Evolutionary conservation across 1,140 invertebrate species (phyloP).

Genomic region (Zaprionus ornatus): DNA sequence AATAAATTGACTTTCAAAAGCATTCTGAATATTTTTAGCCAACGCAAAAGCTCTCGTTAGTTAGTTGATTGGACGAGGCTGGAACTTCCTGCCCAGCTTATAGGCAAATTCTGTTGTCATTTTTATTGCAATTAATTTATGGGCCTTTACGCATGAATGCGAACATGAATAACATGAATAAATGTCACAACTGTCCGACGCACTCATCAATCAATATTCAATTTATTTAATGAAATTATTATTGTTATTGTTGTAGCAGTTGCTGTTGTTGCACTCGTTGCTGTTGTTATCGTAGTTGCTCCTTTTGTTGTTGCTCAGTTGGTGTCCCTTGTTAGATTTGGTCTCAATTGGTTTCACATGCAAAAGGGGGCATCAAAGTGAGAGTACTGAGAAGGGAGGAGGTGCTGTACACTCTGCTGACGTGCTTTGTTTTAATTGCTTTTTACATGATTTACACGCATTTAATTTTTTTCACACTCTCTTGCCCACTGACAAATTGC

Average conservation of each 20-base stretch:
- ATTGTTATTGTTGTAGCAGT: conserved; percentile 22
- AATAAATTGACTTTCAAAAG: neutral
- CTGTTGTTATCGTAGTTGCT: neutral
- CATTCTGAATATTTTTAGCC: neutral
- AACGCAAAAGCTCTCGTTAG: neutral
- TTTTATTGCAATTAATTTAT: conserved; percentile 64
- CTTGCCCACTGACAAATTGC: conserved; percentile 23
- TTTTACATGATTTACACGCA: conserved; percentile 49
- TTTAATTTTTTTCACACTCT: conserved; percentile 24
- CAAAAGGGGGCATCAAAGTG: neutral
- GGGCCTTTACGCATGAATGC: conserved; percentile 52
- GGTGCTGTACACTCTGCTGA: no score
- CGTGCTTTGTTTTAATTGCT: conserved; percentile 50
- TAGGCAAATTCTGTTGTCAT: conserved; percentile 41
- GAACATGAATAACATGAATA: conserved; percentile 55
- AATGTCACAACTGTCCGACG: conserved; percentile 57
- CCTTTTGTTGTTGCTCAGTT: neutral
- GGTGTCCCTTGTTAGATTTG: conserved; percentile 12
- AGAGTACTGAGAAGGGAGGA: no score
- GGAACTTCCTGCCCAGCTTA: neutral
- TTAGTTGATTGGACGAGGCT: neutral
- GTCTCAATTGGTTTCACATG: conserved; percentile 22
- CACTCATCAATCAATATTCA: conserved; percentile 63
- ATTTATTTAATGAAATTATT: conserved; percentile 63
- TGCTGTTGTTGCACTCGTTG: neutral